phyloP scores from a whole-genome alignment of 2,888 invertebrate species.

The Molorchus minor region DNA sequence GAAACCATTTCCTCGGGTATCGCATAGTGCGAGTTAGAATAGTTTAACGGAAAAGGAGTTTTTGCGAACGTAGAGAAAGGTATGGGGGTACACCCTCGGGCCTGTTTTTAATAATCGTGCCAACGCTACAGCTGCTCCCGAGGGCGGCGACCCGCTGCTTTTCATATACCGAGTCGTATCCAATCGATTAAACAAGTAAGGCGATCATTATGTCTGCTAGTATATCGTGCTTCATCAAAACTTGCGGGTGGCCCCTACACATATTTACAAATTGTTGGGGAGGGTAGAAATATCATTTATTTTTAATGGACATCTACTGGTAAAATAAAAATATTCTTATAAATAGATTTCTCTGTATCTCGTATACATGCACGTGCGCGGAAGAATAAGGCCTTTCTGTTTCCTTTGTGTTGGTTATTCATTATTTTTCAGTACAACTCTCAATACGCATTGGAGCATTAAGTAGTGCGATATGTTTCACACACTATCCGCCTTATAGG shows the following conservation, averaged over 20 bases:
- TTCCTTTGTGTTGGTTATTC: too few relatives aligned
- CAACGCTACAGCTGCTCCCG: constrained; percentile 49
- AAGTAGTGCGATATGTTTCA: too few relatives aligned
- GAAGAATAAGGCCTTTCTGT: too few relatives aligned
- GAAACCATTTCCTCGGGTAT: constrained; percentile 17
- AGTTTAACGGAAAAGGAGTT: constrained; percentile 25
- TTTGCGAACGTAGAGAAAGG: constrained; percentile 19
- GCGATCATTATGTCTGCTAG: constrained; percentile 49
- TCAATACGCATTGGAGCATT: too few relatives aligned
- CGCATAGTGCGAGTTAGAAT: constrained; percentile 16
- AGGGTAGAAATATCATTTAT: constrained; percentile 27
- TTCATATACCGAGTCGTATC: constrained; percentile 51
- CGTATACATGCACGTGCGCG: too few relatives aligned
- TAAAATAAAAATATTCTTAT: too few relatives aligned
- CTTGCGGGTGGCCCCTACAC: constrained; percentile 47
- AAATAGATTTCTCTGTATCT: too few relatives aligned
- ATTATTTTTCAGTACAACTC: too few relatives aligned
- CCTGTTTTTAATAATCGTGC: constrained; percentile 49
- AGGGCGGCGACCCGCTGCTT: constrained; percentile 43
- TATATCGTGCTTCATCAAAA: constrained; percentile 46
- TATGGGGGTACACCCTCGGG: constrained; percentile 41
- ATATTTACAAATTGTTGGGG: constrained; percentile 33
- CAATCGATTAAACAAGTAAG: constrained; percentile 56
- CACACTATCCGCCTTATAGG: too few relatives aligned
- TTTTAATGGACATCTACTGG: constrained; percentile 11